These are phyloP conservation scores for Rattus norvegicus DNA, from an alignment of 2,113 vertebrate genomes.

Conservation along the genomic window DNA sequence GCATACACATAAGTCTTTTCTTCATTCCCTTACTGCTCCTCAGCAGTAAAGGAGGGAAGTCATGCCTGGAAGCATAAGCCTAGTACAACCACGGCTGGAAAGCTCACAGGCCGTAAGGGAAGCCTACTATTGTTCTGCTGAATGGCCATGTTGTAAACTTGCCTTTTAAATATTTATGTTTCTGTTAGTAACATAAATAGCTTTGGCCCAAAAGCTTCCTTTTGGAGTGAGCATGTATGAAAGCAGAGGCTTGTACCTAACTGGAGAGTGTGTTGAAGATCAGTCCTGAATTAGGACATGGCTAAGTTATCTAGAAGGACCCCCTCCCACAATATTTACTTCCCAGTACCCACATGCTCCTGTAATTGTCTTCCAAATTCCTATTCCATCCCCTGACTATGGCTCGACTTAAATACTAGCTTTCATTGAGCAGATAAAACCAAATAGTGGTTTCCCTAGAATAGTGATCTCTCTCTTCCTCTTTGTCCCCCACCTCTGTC, in stretches of 20 bases:
- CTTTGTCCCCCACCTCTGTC: neutral
- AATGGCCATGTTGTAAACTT: neutral
- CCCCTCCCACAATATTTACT: neutral
- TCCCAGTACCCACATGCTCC: neutral
- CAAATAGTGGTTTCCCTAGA: neutral
- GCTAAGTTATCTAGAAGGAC: neutral
- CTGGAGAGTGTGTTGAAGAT: too few relatives aligned
- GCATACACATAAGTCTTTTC: neutral
- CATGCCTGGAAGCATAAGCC: neutral
- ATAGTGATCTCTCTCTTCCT: neutral
- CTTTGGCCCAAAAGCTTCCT: neutral
- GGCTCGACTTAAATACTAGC: neutral
- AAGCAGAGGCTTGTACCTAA: neutral
- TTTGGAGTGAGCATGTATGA: neutral
- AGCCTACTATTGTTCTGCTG: neutral
- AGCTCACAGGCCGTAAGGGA: neutral
- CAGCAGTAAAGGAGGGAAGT: too few relatives aligned
- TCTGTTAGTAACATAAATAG: neutral
- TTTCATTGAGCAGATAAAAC: neutral
- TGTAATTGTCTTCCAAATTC: too few relatives aligned
- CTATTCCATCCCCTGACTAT: accelerated
- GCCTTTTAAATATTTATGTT: neutral
- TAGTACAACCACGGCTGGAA: neutral
- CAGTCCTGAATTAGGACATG: neutral
- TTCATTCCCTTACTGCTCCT: neutral